These are phyloP conservation scores for Oscheius sp. DNA, from an alignment of 2,888 invertebrate species.

Conservation along the genomic window DNA sequence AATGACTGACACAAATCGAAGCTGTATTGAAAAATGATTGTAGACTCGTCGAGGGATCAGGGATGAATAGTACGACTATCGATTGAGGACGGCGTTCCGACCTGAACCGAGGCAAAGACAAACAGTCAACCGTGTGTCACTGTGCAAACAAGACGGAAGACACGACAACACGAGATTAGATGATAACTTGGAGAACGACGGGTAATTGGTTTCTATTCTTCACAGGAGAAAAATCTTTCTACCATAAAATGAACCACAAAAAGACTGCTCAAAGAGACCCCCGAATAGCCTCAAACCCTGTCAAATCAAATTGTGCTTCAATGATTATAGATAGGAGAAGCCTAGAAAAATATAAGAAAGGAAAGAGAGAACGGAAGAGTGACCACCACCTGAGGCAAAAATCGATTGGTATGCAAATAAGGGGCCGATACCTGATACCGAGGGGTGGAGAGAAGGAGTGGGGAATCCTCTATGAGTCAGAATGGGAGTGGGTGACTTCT, in stretches of 20 bases:
- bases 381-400: constrained; percentile 8
- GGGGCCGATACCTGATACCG: constrained; percentile 1
- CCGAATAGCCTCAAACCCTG: too few relatives aligned
- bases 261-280: too few relatives aligned
- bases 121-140: constrained; percentile 30
- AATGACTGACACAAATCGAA: too few relatives aligned
- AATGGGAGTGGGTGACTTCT: too few relatives aligned
- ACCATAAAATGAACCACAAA: not conserved
- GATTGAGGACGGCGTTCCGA: constrained; percentile 7
- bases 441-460: not conserved
- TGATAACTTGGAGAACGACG: constrained; percentile 2
- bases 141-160: constrained; percentile 23
- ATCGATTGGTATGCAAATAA: constrained; percentile 29
- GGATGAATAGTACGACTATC: constrained; percentile 27
- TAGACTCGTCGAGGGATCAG: too few relatives aligned
- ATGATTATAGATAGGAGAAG: too few relatives aligned
- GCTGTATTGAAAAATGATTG: too few relatives aligned
- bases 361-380: not conserved
- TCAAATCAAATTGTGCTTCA: too few relatives aligned
- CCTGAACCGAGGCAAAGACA: constrained; percentile 27
- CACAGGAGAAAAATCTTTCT: too few relatives aligned
- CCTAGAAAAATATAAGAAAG: not conserved
- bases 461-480: constrained; percentile 3
- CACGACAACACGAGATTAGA: constrained; percentile 30
- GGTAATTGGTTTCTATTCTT: too few relatives aligned